These are phyloP conservation scores for Drosophila auraria DNA, from an alignment of 1,140 invertebrate species.

Conservation along the genomic window DNA sequence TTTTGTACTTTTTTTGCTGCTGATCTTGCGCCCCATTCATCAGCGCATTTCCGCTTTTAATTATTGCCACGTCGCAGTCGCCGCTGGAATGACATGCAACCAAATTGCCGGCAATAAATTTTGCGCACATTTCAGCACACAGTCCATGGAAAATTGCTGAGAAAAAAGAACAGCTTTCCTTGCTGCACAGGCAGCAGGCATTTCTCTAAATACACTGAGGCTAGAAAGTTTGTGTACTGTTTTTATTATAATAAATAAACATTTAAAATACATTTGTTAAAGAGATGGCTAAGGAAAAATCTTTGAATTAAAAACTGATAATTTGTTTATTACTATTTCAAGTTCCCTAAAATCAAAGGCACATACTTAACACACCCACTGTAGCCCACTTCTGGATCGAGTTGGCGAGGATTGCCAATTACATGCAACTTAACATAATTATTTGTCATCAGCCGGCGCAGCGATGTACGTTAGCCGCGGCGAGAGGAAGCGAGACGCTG, in stretches of 20 bases:
- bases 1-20: neutral
- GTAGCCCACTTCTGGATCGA: conserved; percentile 19
- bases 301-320: too few species aligned
- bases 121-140: conserved; percentile 68
- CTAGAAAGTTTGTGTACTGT: neutral
- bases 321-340: neutral
- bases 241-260: neutral
- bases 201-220: neutral
- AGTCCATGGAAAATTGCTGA: conserved; percentile 15
- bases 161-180: neutral
- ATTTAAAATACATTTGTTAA: too few species aligned
- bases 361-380: conserved; percentile 7
- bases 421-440: conserved; percentile 70
- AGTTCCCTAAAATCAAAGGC: too few species aligned
- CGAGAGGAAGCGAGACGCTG: conserved; percentile 1
- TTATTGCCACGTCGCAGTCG: conserved; percentile 74
- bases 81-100: conserved; percentile 76
- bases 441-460: conserved; percentile 44
- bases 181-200: neutral
- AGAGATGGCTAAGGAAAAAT: too few species aligned
- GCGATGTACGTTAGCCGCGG: conserved; percentile 15
- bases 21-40: conserved; percentile 51
- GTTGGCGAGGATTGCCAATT: conserved; percentile 52
- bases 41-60: conserved; percentile 78
- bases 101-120: conserved; percentile 82